Evolutionary conservation across 2,888 invertebrate species (phyloP), one percentile per base, ranked within the genome.

Genomic region (Xanthorhoe designata): DNA sequence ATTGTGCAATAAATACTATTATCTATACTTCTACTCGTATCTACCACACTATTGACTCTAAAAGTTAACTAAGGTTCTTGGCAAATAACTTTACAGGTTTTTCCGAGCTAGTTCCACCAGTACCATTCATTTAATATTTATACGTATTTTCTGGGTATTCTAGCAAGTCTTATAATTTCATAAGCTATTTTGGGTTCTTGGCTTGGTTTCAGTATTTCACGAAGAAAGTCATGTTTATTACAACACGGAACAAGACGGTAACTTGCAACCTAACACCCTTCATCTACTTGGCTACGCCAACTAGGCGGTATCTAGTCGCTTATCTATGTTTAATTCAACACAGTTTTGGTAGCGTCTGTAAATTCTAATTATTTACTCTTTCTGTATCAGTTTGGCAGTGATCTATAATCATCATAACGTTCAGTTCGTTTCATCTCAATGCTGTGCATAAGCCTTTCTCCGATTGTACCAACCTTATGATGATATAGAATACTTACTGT

Each of bases 271-370:
- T 35, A 66, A 54, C 66, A 61, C 58, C 52, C 18, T 64, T 60
- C 60, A 65, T 62, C 62, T 42, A 66, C 57, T 45, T 42, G 19
- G 32, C 61, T 42, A 47, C 56, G 52, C 52, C 61, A 65, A 42
- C 49, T 38, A 13, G n/a, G 45, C 15, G 10, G 17, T 53, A 54
- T 47, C 45, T 56, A 10, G 17, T 32, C 8, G 32, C 49, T 52
- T 56, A 57, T 53, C 47, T 58, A 66, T 57, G 50, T 61, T 49
- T 57, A n/a, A 66, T 54, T 56, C 53, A 66, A 66, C 58, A 50
- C 57, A 35, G 61, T 58, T 32, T 17, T 49, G n/a, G 42, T 53
- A 57, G 42, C 61, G 50, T 58, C 18, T 13, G 54, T 59, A 50
- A 59, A 57, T 45, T 42, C 49, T 53, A 13, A 49, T 35, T n/a